phyloP scores from a whole-genome alignment of 2,888 invertebrate genomes.

The Phrixothrix hirtus region DNA sequence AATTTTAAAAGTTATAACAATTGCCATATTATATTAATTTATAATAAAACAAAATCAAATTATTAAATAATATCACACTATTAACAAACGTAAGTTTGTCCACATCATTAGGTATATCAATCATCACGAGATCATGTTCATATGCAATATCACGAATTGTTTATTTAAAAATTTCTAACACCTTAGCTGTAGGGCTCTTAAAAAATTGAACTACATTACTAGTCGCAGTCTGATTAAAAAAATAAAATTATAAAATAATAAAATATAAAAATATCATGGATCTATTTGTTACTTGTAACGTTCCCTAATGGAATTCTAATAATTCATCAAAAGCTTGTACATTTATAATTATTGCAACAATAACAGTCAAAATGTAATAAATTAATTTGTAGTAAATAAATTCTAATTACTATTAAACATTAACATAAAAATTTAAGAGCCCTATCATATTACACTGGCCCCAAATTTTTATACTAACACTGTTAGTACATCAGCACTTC shows the following conservation, averaged over 20 bases:
- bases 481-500: constrained; percentile 59
- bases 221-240: constrained; percentile 1
- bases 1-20: constrained; percentile 51
- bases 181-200: constrained; percentile 12
- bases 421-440: constrained; percentile 24
- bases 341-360: not conserved
- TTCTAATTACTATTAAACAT: not conserved
- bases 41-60: constrained; percentile 52
- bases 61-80: constrained; percentile 59
- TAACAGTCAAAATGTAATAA: not conserved
- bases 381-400: not conserved
- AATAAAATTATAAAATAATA: not conserved
- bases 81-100: constrained; percentile 51
- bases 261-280: too few relatives aligned
- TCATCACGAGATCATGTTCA: constrained; percentile 55
- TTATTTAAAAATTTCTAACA: constrained; percentile 12
- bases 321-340: not conserved
- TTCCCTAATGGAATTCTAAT: too few relatives aligned
- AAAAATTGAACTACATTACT: constrained; percentile 2
- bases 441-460: constrained; percentile 46
- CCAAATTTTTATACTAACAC: constrained; percentile 58
- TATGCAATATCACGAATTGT: constrained; percentile 29
- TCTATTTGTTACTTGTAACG: too few relatives aligned
- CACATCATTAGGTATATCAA: constrained; percentile 50
- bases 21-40: constrained; percentile 41